phyloP scores from a whole-genome alignment of 2,888 invertebrate genomes.

The Dermolepida albohirtum region DNA sequence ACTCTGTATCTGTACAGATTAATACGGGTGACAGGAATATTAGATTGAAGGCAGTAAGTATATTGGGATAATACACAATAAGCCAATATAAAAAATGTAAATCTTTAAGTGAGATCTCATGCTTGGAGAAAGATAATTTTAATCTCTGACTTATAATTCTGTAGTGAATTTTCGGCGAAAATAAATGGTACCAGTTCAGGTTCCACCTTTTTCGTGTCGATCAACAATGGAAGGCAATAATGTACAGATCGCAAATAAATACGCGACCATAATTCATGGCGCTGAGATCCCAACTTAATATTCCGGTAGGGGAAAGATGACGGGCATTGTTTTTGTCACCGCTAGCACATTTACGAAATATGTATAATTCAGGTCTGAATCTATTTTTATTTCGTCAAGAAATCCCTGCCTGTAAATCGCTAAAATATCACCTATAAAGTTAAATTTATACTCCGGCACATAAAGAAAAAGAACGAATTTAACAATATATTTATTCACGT shows the following conservation, averaged over 20 bases:
- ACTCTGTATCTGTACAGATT: too few relatives aligned
- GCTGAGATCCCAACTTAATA: conserved; percentile 48
- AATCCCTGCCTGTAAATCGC: conserved; percentile 6
- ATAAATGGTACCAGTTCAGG: conserved; percentile 22
- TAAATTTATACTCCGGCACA: conserved; percentile 7
- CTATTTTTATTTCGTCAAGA: conserved; percentile 4
- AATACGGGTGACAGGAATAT: too few relatives aligned
- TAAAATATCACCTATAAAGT: conserved; percentile 14
- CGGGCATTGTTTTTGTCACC: conserved; percentile 9
- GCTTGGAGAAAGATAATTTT: not conserved
- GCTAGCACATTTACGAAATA: too few relatives aligned
- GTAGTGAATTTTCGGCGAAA: conserved; percentile 10
- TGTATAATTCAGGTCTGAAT: too few relatives aligned
- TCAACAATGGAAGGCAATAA: conserved; percentile 43
- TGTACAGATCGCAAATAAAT: conserved; percentile 44
- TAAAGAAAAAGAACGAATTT: not conserved
- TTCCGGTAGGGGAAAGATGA: conserved; percentile 45
- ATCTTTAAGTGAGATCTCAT: not conserved
- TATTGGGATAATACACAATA: too few relatives aligned
- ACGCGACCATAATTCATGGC: conserved; percentile 47
- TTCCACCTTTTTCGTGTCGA: conserved; percentile 45
- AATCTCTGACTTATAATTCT: conserved; percentile 5
- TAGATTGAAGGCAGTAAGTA: too few relatives aligned
- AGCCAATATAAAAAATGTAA: too few relatives aligned
- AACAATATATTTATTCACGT: conserved; percentile 8